phyloP scores from a whole-genome alignment of 1,140 invertebrate genomes.

The Caerostris extrusa region DNA sequence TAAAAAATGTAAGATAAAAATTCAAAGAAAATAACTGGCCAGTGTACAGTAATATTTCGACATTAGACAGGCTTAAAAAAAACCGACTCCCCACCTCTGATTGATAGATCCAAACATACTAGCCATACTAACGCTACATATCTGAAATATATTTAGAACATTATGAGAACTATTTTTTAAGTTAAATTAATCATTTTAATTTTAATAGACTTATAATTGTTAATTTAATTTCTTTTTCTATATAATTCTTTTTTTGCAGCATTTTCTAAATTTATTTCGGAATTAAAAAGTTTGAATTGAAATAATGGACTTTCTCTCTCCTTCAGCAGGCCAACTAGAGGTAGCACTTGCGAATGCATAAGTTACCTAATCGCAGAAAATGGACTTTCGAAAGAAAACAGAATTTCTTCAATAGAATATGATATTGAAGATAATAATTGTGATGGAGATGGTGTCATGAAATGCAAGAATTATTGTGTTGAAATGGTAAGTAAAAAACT shows the following conservation, averaged over 20 bases:
- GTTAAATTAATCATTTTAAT: too few species aligned
- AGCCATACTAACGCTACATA: too few species aligned
- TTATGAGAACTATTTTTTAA: too few species aligned
- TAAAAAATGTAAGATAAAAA: too few species aligned
- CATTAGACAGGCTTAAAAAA: too few species aligned
- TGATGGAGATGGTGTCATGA: slow-evolving; percentile 63
- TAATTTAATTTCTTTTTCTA: background rate
- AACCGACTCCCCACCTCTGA: too few species aligned
- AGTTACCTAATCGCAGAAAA: slow-evolving; percentile 61
- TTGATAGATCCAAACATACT: too few species aligned
- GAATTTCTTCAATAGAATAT: slow-evolving; percentile 50
- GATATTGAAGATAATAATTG: slow-evolving; percentile 45
- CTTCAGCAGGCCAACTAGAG: background rate
- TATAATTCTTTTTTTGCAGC: background rate
- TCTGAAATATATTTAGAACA: too few species aligned
- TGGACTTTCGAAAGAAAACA: slow-evolving; percentile 66
- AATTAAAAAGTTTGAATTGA: background rate
- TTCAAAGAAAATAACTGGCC: too few species aligned
- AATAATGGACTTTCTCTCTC: background rate
- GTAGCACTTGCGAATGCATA: slow-evolving; percentile 27
- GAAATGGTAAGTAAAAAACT: slow-evolving; percentile 56
- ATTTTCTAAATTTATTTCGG: background rate
- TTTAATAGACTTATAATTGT: background rate
- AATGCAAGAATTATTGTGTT: slow-evolving; percentile 62
- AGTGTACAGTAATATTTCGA: too few species aligned